phyloP scores from a whole-genome alignment of 2,888 invertebrate species.

The Lasius fuliginosus region DNA sequence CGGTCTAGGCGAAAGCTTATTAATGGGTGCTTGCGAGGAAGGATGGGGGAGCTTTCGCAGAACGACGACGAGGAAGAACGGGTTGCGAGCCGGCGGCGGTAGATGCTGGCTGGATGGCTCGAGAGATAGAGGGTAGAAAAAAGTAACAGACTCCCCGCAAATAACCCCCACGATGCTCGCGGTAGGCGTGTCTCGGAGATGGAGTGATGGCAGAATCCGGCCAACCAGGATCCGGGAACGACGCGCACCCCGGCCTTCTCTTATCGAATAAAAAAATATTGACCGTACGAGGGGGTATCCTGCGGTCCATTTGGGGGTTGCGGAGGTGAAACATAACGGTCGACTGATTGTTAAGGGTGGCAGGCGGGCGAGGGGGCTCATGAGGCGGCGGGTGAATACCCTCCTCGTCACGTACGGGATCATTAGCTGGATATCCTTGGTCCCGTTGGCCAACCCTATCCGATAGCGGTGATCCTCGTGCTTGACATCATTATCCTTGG shows the following conservation, averaged over 20 bases:
- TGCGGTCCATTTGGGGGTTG: conserved; percentile 86
- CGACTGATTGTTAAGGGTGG: conserved; percentile 69
- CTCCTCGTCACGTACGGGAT: conserved; percentile 83
- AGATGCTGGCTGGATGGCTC: conserved; percentile 62
- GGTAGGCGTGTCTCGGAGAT: conserved; percentile 64
- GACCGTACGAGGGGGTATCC: conserved; percentile 83
- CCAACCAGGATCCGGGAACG: conserved; percentile 68
- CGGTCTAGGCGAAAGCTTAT: conserved; percentile 72
- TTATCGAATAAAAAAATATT: conserved; percentile 83
- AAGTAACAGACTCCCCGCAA: conserved; percentile 84
- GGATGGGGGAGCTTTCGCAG: conserved; percentile 23
- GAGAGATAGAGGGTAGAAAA: conserved; percentile 76
- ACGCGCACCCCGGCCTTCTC: conserved; percentile 64
- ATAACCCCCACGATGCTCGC: conserved; percentile 76
- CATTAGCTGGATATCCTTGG: conserved; percentile 82
- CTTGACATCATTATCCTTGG: conserved; percentile 79
- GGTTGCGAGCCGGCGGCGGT: conserved; percentile 60
- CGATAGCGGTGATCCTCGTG: conserved; percentile 78
- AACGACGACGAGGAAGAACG: conserved; percentile 63
- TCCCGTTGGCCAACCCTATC: conserved; percentile 75
- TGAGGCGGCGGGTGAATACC: conserved; percentile 80
- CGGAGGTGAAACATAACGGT: conserved; percentile 81
- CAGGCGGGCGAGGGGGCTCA: conserved; percentile 64
- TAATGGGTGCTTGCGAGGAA: conserved; percentile 61
- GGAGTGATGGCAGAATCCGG: conserved; percentile 66